phyloP scores from a whole-genome alignment of 2,113 vertebrate genomes.

The Limnothrissa miodon region DNA sequence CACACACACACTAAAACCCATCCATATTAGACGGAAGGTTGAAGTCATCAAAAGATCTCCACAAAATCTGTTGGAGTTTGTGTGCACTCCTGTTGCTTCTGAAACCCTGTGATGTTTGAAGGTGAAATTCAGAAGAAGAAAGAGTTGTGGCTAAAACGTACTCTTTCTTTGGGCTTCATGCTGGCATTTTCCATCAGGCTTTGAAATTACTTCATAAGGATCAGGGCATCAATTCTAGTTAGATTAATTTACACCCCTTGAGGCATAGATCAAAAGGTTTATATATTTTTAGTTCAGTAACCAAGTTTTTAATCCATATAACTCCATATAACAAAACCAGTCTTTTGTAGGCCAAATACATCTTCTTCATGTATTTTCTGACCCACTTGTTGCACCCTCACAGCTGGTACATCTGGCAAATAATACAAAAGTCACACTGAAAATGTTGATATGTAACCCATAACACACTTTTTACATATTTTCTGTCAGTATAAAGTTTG shows the following conservation, averaged over 20 bases:
- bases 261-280: not conserved
- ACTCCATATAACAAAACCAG: not conserved
- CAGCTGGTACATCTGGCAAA: not conserved
- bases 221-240: not conserved
- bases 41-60: slow-evolving; percentile 67
- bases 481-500: not conserved
- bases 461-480: too few species aligned
- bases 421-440: too few species aligned
- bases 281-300: slow-evolving; percentile 35
- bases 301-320: not conserved
- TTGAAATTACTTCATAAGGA: not conserved
- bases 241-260: not conserved
- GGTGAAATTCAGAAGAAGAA: slow-evolving; percentile 53
- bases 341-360: not conserved
- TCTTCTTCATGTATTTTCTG: not conserved
- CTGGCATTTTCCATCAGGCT: not conserved
- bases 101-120: slow-evolving; percentile 60
- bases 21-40: slow-evolving; percentile 48
- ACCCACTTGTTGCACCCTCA: not conserved
- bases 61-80: slow-evolving; percentile 62
- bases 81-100: slow-evolving; percentile 56
- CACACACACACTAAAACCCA: slow-evolving; percentile 23
- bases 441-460: not conserved
- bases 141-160: slow-evolving; percentile 30
- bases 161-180: slow-evolving; percentile 30